A percentile compares a stretch with the other conserved stretches of the same genome.
Evolutionary conservation across 2,797 vertebrate species (phyloP).

Genomic region (Sarcophilus harrisii): DNA sequence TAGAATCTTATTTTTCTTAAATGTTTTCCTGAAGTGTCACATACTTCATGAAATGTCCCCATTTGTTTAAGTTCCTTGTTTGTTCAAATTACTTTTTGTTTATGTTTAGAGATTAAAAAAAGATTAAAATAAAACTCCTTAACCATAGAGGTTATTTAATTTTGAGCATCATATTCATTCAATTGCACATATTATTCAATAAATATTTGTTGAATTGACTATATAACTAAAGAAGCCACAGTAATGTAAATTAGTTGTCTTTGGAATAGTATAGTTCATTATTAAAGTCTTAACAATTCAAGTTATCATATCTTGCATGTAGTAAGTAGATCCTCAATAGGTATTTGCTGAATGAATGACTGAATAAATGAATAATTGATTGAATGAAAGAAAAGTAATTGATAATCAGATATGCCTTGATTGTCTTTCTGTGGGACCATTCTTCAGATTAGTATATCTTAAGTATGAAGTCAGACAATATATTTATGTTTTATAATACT

Average conservation of each 20-base stretch:
- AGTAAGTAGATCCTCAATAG: neutral
- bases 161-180: neutral
- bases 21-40: neutral
- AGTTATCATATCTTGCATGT: neutral
- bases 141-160: neutral
- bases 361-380: neutral
- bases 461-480: conserved; percentile 57
- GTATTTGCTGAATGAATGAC: neutral
- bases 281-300: neutral
- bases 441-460: conserved; percentile 42
- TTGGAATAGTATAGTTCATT: neutral
- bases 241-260: neutral
- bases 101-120: neutral
- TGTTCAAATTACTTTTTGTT: neutral
- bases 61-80: neutral
- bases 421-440: conserved; percentile 58
- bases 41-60: neutral
- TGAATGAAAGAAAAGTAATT: conserved; percentile 31
- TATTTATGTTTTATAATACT: conserved; percentile 58
- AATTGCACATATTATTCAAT: neutral
- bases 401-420: conserved; percentile 38
- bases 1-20: neutral
- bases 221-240: neutral
- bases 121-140: neutral
- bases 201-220: neutral